phyloP scores from a whole-genome alignment of 92 coral and sea anemone genomes.

The Epizoanthus ramosus region DNA sequence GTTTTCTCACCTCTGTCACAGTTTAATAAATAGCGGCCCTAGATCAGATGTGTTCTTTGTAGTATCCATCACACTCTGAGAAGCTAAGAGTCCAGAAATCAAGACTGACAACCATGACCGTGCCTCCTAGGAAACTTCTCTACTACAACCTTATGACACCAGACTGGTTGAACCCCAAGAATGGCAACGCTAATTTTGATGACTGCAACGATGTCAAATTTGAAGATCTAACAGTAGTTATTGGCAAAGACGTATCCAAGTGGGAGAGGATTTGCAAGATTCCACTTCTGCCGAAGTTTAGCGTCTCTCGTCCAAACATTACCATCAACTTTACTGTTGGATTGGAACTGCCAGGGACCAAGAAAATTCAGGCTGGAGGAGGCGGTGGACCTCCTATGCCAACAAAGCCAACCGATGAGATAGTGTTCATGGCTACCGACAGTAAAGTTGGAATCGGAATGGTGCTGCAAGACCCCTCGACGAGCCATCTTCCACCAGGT shows the following conservation, averaged over 20 bases:
- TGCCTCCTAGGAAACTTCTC: background rate
- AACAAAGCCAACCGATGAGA: slow-evolving; percentile 12
- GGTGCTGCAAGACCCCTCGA: slow-evolving; percentile 42
- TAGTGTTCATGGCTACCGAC: slow-evolving; percentile 26
- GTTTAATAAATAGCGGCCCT: no score
- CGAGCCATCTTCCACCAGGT: background rate
- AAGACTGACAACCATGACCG: no score
- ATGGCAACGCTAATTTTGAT: background rate
- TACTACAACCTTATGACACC: slow-evolving; percentile 44
- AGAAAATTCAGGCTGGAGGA: background rate
- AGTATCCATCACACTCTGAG: no score
- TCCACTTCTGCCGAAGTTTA: slow-evolving; percentile 1
- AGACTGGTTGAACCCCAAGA: slow-evolving; percentile 10
- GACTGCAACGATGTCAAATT: no score
- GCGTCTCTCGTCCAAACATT: background rate
- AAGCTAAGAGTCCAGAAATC: no score
- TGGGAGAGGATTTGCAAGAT: slow-evolving; percentile 34
- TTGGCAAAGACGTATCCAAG: slow-evolving; percentile 4
- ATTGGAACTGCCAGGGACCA: slow-evolving; percentile 25
- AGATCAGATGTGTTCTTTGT: no score
- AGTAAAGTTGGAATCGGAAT: slow-evolving; percentile 16
- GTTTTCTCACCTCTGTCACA: no score
- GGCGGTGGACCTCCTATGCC: background rate
- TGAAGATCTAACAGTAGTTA: slow-evolving; percentile 24
- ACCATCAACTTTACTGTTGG: slow-evolving; percentile 19